Base-by-base conservation (phyloP, 2,797 vertebrate genomes). In the Prionace glauca region DNA sequence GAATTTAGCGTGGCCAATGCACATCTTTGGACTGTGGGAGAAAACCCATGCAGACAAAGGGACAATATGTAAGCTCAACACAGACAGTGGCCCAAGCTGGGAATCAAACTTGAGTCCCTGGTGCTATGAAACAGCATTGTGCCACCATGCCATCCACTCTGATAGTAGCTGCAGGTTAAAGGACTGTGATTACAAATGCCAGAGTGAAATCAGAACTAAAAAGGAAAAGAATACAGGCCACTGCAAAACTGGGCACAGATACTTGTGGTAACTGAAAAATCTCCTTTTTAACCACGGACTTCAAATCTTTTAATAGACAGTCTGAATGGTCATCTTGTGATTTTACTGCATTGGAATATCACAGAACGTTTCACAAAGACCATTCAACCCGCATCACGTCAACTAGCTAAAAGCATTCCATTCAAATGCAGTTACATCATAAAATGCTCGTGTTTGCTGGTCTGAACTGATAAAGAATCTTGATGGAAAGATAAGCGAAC, bases 121-220 rank as follows among this genome's bases (percentile, higher is more conserved):
- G 50, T 56, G 50, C 50, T 56, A 3, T 56, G 50, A 56, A 4
- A 7, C 50, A 56, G 50, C 50, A 56, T 3, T 56, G 45, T 50
- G 45, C 45, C 45, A 50, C 45, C 45, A 3, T 50, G 50, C 50
- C 50, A 56, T 7, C 50, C 50, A 56, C 5, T 56, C 16, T 65
- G 36, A 36, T 67, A 65, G 60, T n/a, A 91, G 16, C 60, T 91
- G 16, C 9, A 67, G 14, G 16, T 91, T 65, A 36, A 22, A 67
- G 88, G 62, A 29, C 88, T 91, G 56, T 62, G 88, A 91, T 62
- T 91, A 91, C 29, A 91, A 91, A 91, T 22, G 18, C 67, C 62
- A 18, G 18, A 91, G 67, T 45, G 18, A 45, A 84, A 8, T 45
- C 36, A 62, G n/a, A 67, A 69, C 18, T 41, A 24, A 67, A 36